Conservation (phyloP, 2,113 vertebrate genomes). For the Myotis yumanensis region DNA sequence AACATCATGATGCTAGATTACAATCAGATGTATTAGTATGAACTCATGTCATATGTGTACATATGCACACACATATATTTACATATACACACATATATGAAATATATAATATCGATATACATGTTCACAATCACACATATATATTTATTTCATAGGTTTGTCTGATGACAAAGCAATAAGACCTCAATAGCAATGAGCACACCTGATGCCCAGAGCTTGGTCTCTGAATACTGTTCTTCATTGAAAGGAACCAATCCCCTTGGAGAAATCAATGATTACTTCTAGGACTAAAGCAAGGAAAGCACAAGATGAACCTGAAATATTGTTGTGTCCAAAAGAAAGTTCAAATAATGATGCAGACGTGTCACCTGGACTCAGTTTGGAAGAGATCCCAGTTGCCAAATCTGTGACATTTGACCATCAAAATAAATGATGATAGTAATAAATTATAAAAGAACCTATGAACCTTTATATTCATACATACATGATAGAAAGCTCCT, state of each 20-base stretch:
- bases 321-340: constrained; percentile 31
- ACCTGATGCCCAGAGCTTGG: not conserved
- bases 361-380: not conserved
- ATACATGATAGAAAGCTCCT: not conserved
- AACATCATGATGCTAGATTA: not conserved
- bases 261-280: not conserved
- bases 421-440: constrained; percentile 19
- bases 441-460: constrained; percentile 29
- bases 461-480: not conserved
- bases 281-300: not conserved
- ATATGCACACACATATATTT: not conserved
- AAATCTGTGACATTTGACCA: constrained; percentile 30
- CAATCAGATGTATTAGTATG: not conserved
- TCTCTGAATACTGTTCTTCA: not conserved
- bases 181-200: not conserved
- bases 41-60: not conserved
- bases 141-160: not conserved
- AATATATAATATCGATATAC: not conserved
- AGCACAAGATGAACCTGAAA: not conserved
- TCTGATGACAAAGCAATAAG: not conserved
- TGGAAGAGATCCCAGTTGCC: not conserved
- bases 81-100: not conserved
- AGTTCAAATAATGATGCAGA: not conserved
- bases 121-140: not conserved
- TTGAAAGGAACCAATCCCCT: not conserved